Evolutionary conservation across 2,888 invertebrate species (phyloP), one percentile per base, ranked within the genome.

Genomic region (Drosophila falleni): DNA sequence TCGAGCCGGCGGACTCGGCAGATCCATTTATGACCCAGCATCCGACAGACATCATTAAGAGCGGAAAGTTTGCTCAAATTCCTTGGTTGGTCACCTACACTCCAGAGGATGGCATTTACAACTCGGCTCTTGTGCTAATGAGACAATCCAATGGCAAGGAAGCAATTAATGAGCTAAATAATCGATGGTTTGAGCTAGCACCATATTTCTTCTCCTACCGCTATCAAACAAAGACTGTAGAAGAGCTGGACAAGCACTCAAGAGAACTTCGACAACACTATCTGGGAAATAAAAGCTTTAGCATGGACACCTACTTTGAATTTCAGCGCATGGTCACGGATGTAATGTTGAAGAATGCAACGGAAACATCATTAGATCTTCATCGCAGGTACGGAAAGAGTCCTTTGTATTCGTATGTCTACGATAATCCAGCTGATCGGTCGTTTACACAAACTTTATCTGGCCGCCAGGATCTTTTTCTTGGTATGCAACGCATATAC

Each of bases 81-180:
- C 97, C 97, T 0, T 95, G 96, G 94, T 93, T 97, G 61, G 93
- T 95, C 2, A 95, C 95, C 5, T 94, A 95, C 55, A 49, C 63
- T 3, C 47, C 51, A 3, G 77, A 71, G 9, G 77, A 74, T 16
- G 74, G 74, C 11, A 0, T n/a, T 0, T 74, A 64, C 23, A 71
- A 74, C 8, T 71, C 74, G 0, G 77, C 69, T 15, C 4, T 31
- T 1, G 35, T 70, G 2, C 47, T 76, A 1, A 11, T 8, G 0
- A 56, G 44, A 44, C 77, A 61, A 11, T 0, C 31, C 1, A 35
- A 70, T 54, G 63, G 60, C 0, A 29, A 15, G n/a, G 74, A 74
- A 15, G 5, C 44, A 5, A 56, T 74, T 11, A 39, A 46, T 5
- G 56, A 70, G 11, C 44, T 74, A 1, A 74, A 74, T 29, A 51